phyloP scores from a whole-genome alignment of 2,113 vertebrate species.

The Melanotaenia duboulayi region DNA sequence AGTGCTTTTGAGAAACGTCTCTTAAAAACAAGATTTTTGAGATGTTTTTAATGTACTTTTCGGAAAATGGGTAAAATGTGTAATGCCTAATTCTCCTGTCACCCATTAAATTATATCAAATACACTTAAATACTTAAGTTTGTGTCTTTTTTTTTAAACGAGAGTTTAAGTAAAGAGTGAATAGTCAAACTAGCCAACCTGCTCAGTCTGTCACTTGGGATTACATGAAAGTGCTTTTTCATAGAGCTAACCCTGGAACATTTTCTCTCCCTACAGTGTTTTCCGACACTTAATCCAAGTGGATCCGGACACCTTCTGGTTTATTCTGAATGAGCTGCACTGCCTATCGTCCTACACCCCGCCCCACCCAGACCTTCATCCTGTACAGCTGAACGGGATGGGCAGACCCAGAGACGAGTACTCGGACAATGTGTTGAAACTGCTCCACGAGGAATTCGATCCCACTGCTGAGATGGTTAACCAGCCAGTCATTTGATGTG shows the following conservation, averaged over 20 bases:
- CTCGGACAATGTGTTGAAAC: constrained; percentile 83
- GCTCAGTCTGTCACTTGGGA: constrained; percentile 31
- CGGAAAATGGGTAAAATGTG: too few relatives aligned
- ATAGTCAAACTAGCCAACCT: background rate
- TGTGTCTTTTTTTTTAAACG: too few relatives aligned
- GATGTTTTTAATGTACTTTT: too few relatives aligned
- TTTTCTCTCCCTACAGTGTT: constrained; percentile 77
- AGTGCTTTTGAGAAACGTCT: too few relatives aligned
- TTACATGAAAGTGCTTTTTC: constrained; percentile 24
- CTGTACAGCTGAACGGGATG: constrained; percentile 74
- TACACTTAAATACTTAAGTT: too few relatives aligned
- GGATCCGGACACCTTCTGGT: constrained; percentile 90
- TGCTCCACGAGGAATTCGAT: constrained; percentile 82
- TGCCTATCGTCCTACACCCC: constrained; percentile 78
- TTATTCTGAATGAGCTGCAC: constrained; percentile 85
- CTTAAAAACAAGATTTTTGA: too few relatives aligned
- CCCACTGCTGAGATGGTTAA: background rate
- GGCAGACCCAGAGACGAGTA: constrained; percentile 76
- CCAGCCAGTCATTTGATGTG: constrained; percentile 1
- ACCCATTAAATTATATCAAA: too few relatives aligned
- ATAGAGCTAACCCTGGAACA: constrained; percentile 18
- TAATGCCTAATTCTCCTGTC: too few relatives aligned
- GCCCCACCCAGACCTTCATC: constrained; percentile 83
- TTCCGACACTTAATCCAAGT: constrained; percentile 87
- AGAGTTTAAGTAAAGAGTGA: background rate